Conservation (phyloP, 2,888 invertebrate genomes). For the Drosophila acutilabella region DNA sequence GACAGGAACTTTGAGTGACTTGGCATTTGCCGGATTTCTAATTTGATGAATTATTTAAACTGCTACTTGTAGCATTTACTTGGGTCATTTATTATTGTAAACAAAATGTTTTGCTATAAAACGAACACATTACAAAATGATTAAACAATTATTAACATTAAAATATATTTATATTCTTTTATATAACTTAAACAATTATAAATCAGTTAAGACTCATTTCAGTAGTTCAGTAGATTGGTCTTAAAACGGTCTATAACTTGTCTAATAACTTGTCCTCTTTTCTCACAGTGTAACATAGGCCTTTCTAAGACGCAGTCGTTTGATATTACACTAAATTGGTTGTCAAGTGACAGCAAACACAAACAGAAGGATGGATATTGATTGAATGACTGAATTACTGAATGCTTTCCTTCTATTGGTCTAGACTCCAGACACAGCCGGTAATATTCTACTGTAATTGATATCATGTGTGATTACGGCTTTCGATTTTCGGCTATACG, state of each 20-base stretch:
- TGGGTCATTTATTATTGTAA: too few species aligned
- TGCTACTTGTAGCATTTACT: constrained; percentile 65
- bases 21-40: constrained; percentile 57
- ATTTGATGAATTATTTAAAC: constrained; percentile 78
- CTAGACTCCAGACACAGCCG: not conserved
- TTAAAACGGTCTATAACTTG: not conserved
- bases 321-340: constrained; percentile 37
- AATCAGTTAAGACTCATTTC: too few species aligned
- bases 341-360: constrained; percentile 43
- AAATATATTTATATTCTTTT: too few species aligned
- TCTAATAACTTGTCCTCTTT: too few species aligned
- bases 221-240: too few species aligned
- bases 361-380: constrained; percentile 48
- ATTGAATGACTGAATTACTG: constrained; percentile 40
- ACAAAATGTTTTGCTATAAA: too few species aligned
- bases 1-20: not conserved
- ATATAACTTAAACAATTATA: too few species aligned
- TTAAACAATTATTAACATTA: too few species aligned
- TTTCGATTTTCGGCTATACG: too few species aligned
- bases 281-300: constrained; percentile 1
- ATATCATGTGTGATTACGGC: constrained; percentile 3
- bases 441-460: constrained; percentile 3
- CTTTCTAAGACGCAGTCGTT: constrained; percentile 34
- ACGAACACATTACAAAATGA: too few species aligned
- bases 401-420: not conserved